Evolutionary conservation across 92 coral and sea anemone species (phyloP), one percentile per base, ranked within the genome.

Genomic region (Desmophyllum pertusum): DNA sequence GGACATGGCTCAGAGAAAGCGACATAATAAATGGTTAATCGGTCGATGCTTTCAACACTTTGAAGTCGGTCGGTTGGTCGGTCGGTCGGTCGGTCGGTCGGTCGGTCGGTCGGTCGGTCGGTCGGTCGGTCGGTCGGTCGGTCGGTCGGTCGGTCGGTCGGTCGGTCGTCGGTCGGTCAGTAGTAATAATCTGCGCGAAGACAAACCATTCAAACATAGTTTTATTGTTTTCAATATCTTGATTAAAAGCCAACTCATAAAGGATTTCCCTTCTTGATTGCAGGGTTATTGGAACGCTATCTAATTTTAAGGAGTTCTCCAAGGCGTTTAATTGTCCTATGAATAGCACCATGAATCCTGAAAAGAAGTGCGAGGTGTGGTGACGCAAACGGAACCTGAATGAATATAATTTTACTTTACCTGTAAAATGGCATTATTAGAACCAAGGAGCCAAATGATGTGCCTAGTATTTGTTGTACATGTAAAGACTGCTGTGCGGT

Each of bases 261-360:
- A 11, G n/a, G 29, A 5, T 68, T 39, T 61, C 43, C 35, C 3
- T 86, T 78, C 46, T 76, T 74, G n/a, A 36, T 57, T 84, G 23
- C 79, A 96, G 99, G 86, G 99, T 96, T 5, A 93, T 94, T 71
- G 99, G 99, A 41, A 96, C 99, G 50, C 84, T 96, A 23, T 95
- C 99, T 50, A 97, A 97, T 77, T 90, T 97, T 73, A 87, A 93
- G 71, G 98, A 97, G 76, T 97, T 97, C 76, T 90, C 98, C 23
- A 93, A 88, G 70, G 98, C 99, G n/a, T 97, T 94, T 77, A 35
- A 89, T 11, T 97, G 99, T 27, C 94, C 99, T 37, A 43, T 52
- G 1, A 94, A 92, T 73, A 97, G 97, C 80, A 88, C 86, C 33
- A 97, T 97, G 99, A 94, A 96, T 55, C 99, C 99, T 6, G 76